Base-by-base conservation (phyloP, 2,797 vertebrate genomes). In the Sebastes trivittatus region DNA sequence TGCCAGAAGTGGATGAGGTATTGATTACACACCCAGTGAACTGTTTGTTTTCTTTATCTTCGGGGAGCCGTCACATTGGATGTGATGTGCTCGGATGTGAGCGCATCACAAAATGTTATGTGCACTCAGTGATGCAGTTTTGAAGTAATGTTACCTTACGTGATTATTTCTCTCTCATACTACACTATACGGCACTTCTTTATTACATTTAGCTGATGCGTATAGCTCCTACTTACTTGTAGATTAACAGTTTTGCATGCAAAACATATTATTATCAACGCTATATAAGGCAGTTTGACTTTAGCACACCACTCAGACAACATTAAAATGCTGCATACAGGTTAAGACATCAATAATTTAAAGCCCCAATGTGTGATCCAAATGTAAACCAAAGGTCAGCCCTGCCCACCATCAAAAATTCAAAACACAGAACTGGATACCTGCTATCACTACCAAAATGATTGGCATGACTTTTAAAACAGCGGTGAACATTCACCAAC, bases 381-480 rank as follows among this genome's bases (percentile, higher is more conserved):
- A 87, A 84, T 81, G 89, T 80, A 90, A 89, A 84, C 64, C 68
- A 89, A 92, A 92, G 87, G 89, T 91, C 87, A 89, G 74, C 63
- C 64, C 85, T 84, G 77, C 84, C 84, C 36, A 56, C 64, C 67
- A 88, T 90, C 58, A 90, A 90, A 88, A 76, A 89, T 86, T 88
- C 59, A 88, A 72, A 82, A 32, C 70, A 8, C 18, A 63, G 64
- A 25, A 30, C 18, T 69, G 77, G 63, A 83, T 80, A 42, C 34
- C 36, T 63, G 70, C 32, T 46, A 13, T 76, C 77, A 20, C 10
- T 63, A 25, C 25, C 29, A 75, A 82, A 77, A 62, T 73, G 64
- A 72, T 36, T 52, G 30, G 18, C 29, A 25, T 7, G 22, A 30
- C 8, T 30, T 75, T 65, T 49, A 59, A 58, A 20, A 18, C 61